Conservation (phyloP, 37 sponge, comb jelly and placozoan genomes). For the Spongia lamella region DNA sequence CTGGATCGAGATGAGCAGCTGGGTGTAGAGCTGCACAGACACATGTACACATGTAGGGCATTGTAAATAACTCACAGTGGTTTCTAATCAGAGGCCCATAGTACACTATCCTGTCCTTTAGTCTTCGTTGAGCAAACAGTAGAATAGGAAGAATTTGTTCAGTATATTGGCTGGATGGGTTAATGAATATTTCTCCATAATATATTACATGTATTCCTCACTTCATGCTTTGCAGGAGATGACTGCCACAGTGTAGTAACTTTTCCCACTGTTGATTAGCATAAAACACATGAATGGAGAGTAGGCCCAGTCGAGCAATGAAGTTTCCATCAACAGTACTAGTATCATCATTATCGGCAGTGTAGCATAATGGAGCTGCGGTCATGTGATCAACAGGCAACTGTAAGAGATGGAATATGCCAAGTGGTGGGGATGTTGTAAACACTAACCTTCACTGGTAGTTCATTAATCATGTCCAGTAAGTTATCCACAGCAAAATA, state of each 20-base stretch:
- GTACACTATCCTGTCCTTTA: too few species aligned
- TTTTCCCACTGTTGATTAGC: slow-evolving; percentile 70
- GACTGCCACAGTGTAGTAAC: slow-evolving; percentile 9
- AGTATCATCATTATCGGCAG: not conserved
- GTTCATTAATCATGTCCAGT: slow-evolving; percentile 3
- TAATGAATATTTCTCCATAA: too few species aligned
- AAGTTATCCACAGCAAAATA: slow-evolving; percentile 21
- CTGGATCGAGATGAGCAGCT: slow-evolving; percentile 67
- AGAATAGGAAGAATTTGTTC: too few species aligned
- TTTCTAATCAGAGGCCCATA: too few species aligned
- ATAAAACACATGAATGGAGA: slow-evolving; percentile 33
- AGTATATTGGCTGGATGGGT: too few species aligned
- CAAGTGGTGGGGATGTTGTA: not conserved
- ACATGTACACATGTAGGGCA: not conserved
- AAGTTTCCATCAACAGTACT: slow-evolving; percentile 5
- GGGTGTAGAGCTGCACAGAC: slow-evolving; percentile 44
- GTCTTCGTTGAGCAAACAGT: too few species aligned
- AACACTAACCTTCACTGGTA: not conserved
- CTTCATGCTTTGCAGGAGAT: not conserved
- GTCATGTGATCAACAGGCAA: not conserved
- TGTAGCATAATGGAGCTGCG: not conserved
- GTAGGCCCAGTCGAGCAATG: slow-evolving; percentile 25
- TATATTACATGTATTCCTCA: not conserved
- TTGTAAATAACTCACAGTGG: not conserved
- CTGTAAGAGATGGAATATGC: not conserved